Percentiles rank a stretch among this genome's conserved stretches.
Evolutionary conservation across 2,113 vertebrate species (phyloP).

Genomic region (Salvelinus alpinus): DNA sequence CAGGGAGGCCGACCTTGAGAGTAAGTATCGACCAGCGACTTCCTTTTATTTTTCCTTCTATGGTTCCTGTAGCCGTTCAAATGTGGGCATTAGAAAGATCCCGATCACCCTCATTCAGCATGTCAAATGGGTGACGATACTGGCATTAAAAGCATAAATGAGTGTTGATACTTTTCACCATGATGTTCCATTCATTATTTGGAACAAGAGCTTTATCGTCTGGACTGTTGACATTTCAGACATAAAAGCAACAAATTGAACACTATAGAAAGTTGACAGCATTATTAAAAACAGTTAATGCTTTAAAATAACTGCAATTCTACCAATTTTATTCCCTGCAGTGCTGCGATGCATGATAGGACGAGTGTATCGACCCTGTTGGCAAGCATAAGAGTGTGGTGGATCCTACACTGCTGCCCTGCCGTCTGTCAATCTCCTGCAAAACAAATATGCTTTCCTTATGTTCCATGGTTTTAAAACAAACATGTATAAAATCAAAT

Average conservation of each 20-base stretch:
- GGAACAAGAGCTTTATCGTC: too few species aligned
- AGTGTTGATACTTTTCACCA: too few species aligned
- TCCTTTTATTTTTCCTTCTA: not conserved
- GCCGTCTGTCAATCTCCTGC: not conserved
- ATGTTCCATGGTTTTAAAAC: conserved; percentile 18
- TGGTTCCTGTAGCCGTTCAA: not conserved
- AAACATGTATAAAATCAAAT: conserved; percentile 23
- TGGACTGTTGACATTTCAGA: too few species aligned
- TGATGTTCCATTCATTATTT: too few species aligned
- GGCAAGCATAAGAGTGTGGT: conserved; percentile 74
- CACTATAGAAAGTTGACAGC: too few species aligned
- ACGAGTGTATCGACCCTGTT: conserved; percentile 94
- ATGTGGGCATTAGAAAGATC: too few species aligned
- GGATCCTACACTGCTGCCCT: too few species aligned
- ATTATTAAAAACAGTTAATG: too few species aligned
- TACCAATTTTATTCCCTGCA: conserved; percentile 44
- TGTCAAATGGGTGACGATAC: too few species aligned
- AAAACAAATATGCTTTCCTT: not conserved
- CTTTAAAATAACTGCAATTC: not conserved
- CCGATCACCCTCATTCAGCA: too few species aligned
- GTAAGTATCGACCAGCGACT: conserved; percentile 68
- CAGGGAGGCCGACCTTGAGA: conserved; percentile 77
- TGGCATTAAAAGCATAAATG: too few species aligned
- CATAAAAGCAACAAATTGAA: too few species aligned
- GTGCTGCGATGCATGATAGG: conserved; percentile 95